A percentile compares a stretch with the other conserved stretches of the same genome.
phyloP scores from a whole-genome alignment of 2,113 vertebrate species.

The Nyctibius bracteatus region DNA sequence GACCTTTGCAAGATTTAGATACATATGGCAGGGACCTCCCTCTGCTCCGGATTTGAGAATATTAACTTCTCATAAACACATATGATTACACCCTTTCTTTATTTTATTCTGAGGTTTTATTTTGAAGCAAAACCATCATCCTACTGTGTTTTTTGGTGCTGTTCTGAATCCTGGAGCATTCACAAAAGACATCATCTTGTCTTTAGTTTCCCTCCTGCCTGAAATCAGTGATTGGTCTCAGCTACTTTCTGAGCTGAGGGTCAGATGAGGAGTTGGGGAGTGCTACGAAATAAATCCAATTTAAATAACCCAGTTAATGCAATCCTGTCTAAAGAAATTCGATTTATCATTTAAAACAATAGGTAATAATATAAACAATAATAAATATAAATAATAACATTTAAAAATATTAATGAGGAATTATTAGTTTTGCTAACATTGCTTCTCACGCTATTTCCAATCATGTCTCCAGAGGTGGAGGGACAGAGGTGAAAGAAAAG shows the following conservation, averaged over 20 bases:
- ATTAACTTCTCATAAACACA: background rate
- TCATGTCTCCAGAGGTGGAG: background rate
- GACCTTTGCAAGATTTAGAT: conserved; percentile 34
- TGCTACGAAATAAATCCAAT: background rate
- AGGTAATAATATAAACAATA: background rate
- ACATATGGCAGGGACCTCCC: conserved; percentile 25
- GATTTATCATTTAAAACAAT: background rate
- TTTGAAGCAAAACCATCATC: background rate
- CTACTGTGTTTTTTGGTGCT: background rate
- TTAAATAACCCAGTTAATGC: background rate
- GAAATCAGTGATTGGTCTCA: background rate
- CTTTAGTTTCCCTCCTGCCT: background rate
- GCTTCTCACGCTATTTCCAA: background rate
- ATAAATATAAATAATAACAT: background rate
- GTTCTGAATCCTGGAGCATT: background rate
- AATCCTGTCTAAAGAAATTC: background rate
- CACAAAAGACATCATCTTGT: background rate
- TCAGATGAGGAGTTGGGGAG: background rate
- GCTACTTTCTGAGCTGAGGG: background rate
- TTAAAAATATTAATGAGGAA: background rate
- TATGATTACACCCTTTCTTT: background rate
- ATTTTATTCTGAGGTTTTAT: background rate
- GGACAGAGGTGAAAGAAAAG: background rate
- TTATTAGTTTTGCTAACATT: background rate
- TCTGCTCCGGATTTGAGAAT: conserved; percentile 7